phyloP scores from a whole-genome alignment of 2,113 vertebrate genomes.

The Carassius carassius region DNA sequence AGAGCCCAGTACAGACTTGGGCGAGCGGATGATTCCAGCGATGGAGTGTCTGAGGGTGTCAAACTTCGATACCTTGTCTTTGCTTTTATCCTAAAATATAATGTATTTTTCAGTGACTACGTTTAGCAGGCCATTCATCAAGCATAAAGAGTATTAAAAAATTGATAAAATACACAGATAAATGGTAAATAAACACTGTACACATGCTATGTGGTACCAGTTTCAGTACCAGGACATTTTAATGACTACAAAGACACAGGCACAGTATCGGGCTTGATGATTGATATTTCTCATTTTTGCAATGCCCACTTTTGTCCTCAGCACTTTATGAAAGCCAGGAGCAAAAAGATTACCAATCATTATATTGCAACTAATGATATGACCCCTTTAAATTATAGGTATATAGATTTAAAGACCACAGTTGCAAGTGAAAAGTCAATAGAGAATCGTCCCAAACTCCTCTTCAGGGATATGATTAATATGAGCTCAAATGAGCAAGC shows the following conservation, averaged over 20 bases:
- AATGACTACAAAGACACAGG: too few relatives aligned
- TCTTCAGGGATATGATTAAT: too few relatives aligned
- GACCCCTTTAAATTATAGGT: background rate
- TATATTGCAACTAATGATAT: background rate
- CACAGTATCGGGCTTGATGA: too few relatives aligned
- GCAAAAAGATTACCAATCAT: background rate
- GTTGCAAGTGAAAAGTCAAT: too few relatives aligned
- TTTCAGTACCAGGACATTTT: background rate
- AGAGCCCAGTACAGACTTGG: constrained; percentile 86
- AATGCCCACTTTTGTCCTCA: background rate
- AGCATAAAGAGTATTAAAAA: background rate
- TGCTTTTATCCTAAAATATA: constrained; percentile 83
- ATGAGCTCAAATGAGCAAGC: too few relatives aligned
- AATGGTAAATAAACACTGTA: constrained; percentile 18
- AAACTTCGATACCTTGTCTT: constrained; percentile 90
- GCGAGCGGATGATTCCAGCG: constrained; percentile 91
- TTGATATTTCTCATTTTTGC: background rate
- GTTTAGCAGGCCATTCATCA: background rate
- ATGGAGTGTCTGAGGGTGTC: constrained; percentile 95
- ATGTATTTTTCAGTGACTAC: background rate
- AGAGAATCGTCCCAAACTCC: too few relatives aligned
- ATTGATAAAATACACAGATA: background rate
- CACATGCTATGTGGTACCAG: background rate
- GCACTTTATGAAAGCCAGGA: background rate
- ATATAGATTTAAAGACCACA: background rate